Percentiles rank a stretch among this genome's conserved stretches.
phyloP scores from a whole-genome alignment of 1,140 invertebrate species.

The Drosophila simulans region DNA sequence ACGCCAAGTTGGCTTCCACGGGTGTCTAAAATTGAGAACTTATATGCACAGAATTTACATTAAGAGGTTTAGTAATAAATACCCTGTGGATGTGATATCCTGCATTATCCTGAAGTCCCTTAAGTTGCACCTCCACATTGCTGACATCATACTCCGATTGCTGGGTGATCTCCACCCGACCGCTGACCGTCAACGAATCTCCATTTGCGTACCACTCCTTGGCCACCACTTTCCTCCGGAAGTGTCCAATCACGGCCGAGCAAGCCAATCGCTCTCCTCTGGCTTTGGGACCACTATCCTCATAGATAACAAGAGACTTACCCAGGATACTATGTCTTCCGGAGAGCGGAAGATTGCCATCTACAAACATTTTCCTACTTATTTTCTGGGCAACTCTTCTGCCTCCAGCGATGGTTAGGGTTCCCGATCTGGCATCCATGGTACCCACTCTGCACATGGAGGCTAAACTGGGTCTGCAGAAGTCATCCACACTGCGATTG shows the following conservation, averaged over 20 bases:
- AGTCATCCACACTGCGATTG: conserved; percentile 85
- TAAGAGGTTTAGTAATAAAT: neutral
- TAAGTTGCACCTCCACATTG: conserved; percentile 91
- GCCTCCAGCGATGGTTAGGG: conserved; percentile 90
- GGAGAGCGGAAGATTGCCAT: conserved; percentile 90
- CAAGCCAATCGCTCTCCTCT: conserved; percentile 95
- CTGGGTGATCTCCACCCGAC: conserved; percentile 93
- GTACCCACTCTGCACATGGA: conserved; percentile 89
- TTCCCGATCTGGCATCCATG: conserved; percentile 89
- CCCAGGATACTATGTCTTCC: conserved; percentile 91
- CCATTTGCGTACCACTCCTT: conserved; percentile 95
- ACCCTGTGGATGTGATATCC: conserved; percentile 95
- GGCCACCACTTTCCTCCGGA: conserved; percentile 92
- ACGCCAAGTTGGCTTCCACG: conserved; percentile 92
- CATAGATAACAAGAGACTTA: conserved; percentile 94
- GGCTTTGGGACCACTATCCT: conserved; percentile 93
- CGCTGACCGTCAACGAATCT: conserved; percentile 87
- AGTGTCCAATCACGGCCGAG: conserved; percentile 91
- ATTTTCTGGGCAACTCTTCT: conserved; percentile 87
- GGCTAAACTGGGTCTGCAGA: conserved; percentile 86
- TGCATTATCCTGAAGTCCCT: conserved; percentile 89
- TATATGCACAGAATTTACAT: too few species aligned
- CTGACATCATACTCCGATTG: conserved; percentile 94
- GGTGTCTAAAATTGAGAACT: conserved; percentile 87
- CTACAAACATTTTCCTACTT: conserved; percentile 92